Conservation (phyloP, 2,113 vertebrate species). For the Jacana jacana region DNA sequence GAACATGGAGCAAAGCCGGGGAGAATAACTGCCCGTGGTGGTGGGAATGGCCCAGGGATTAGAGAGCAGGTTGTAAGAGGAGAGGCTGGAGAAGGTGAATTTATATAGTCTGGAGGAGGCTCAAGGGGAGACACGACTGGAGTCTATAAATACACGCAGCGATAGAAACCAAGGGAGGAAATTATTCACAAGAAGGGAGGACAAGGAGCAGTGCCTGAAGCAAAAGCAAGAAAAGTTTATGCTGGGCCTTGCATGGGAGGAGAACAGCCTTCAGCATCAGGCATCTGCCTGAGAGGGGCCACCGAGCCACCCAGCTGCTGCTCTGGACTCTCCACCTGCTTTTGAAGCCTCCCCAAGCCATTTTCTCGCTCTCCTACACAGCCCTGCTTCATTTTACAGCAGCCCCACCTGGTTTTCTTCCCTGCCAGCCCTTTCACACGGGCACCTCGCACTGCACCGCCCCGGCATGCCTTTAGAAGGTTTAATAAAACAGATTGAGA, state of each 20-base stretch:
- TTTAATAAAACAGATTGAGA: constrained; percentile 5
- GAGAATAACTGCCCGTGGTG: neutral
- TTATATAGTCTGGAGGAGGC: constrained; percentile 46
- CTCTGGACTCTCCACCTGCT: neutral
- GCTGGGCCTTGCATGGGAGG: neutral
- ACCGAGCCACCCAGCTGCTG: neutral
- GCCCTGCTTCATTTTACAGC: neutral
- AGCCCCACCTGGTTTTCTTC: neutral
- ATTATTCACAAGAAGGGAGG: neutral
- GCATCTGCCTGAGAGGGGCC: rapidly evolving
- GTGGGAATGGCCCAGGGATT: constrained; percentile 14
- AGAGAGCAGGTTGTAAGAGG: neutral
- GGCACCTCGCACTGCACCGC: neutral
- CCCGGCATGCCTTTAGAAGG: neutral
- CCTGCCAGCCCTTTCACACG: neutral
- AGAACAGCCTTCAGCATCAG: neutral
- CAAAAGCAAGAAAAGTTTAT: neutral
- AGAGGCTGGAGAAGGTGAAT: constrained; percentile 16
- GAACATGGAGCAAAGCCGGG: neutral
- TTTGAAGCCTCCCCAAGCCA: rapidly evolving
- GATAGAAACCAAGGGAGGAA: neutral
- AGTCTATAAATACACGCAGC: constrained; percentile 39
- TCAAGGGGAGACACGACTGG: constrained; percentile 51
- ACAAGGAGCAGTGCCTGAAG: constrained; percentile 8
- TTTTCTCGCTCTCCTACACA: neutral